Base-by-base conservation (phyloP, 2,888 invertebrate species). In the Melanostoma scalare region DNA sequence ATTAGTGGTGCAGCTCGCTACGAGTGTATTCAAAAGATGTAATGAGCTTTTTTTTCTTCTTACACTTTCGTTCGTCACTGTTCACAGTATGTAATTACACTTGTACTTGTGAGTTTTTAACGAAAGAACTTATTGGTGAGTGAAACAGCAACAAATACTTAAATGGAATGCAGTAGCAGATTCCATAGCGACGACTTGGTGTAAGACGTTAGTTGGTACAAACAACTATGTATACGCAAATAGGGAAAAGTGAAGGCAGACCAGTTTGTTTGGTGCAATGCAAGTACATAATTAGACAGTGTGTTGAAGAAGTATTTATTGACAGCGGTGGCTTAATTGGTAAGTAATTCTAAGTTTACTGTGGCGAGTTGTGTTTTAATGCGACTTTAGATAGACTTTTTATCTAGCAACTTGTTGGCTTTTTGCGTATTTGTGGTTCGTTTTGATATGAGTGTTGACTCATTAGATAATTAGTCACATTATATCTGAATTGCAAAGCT, bases 241-340 rank as follows among this genome's bases (percentile, higher is more conserved):
- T 48, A 42, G 46, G 48, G 20, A 76, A 61, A 69, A 61, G 61
- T 61, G 76, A 76, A 76, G 69, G 69, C 61, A 53, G 55, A 46
- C 76, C 40, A 61, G 68, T 76, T 76, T 69, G 40, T 6, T n/a
- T 4, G 6, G 20, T 8, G n/a, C 36, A 9, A 44, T 50, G 3
- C 35, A 58, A 58, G 35, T 35, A 31, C 8, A 6, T n/a, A 58
- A 35, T 3, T 48, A 67, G 35, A 68, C 75, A 68, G 75, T 75
- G 75, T 31, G 68, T 60, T 31, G 3, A n/a, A 44, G 38, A 55
- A 9, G 35, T 35, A 33, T 6, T 56, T 48, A 10, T 44, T 36
- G 63, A 56, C 20, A 20, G 20, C 20, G 20, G 20, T 20, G 20
- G 20, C 20, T 20, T 20, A 20, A 20, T 20, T 20, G 20, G 1